A percentile compares a stretch with the other conserved stretches of the same genome.
Evolutionary conservation across 2,888 invertebrate genomes (phyloP).

Genomic region (Philereme transversata): DNA sequence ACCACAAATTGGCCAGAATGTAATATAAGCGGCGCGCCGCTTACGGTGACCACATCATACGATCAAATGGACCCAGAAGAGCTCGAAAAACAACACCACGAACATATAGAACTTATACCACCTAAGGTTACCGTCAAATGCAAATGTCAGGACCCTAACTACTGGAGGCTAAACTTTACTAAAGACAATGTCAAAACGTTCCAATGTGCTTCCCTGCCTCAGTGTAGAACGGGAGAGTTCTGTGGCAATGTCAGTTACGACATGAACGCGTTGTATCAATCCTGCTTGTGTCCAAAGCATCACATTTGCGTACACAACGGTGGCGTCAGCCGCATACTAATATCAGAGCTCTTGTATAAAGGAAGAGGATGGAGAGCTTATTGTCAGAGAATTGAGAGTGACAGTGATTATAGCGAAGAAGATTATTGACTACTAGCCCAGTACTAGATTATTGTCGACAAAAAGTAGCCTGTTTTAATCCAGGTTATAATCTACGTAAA

Average conservation of each 20-base stretch:
- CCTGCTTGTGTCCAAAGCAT: slow-evolving; percentile 84
- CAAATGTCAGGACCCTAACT: slow-evolving; percentile 75
- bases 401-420: slow-evolving; percentile 60
- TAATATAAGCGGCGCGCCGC: slow-evolving; percentile 56
- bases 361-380: slow-evolving; percentile 83
- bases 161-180: slow-evolving; percentile 72
- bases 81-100: slow-evolving; percentile 68
- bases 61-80: slow-evolving; percentile 69
- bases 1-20: slow-evolving; percentile 69
- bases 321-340: slow-evolving; percentile 65
- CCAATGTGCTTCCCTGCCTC: slow-evolving; percentile 75
- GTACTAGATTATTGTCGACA: no score
- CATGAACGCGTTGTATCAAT: slow-evolving; percentile 84
- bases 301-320: slow-evolving; percentile 84
- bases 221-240: slow-evolving; percentile 81
- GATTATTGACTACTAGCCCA: slow-evolving; percentile 50
- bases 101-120: slow-evolving; percentile 65
- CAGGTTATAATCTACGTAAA: no score
- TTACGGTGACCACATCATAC: slow-evolving; percentile 59
- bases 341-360: slow-evolving; percentile 82
- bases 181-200: slow-evolving; percentile 57
- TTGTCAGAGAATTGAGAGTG: slow-evolving; percentile 67
- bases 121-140: slow-evolving; percentile 77
- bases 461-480: no score
- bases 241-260: slow-evolving; percentile 86